phyloP scores from a whole-genome alignment of 2,888 invertebrate species.

The Xylocampa areola region DNA sequence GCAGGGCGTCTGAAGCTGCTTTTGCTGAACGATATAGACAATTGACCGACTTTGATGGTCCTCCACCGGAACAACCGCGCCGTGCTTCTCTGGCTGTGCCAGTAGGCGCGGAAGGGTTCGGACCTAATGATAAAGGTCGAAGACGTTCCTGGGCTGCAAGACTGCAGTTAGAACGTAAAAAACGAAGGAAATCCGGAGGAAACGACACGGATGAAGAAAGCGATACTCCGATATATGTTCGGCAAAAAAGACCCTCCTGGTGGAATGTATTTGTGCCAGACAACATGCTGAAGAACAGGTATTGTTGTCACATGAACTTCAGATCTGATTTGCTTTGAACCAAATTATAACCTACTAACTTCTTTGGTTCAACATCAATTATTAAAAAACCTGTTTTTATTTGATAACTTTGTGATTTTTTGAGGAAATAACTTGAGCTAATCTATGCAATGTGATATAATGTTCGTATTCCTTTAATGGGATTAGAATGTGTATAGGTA shows the following conservation, averaged over 20 bases:
- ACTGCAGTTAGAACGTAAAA: conserved; percentile 87
- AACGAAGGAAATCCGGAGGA: conserved; percentile 89
- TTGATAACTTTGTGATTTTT: conserved; percentile 23
- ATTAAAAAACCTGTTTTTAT: conserved; percentile 34
- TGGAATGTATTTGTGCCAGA: conserved; percentile 97
- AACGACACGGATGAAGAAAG: conserved; percentile 83
- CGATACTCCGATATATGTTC: conserved; percentile 83
- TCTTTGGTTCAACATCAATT: conserved; percentile 16
- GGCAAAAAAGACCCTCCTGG: conserved; percentile 95
- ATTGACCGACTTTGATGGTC: conserved; percentile 82
- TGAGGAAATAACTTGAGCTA: conserved; percentile 44
- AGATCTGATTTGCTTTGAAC: conserved; percentile 9
- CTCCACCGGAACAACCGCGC: conserved; percentile 82
- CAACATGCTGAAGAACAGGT: conserved; percentile 92
- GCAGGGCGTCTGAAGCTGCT: conserved; percentile 84
- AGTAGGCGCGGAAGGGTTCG: conserved; percentile 74
- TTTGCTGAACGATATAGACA: conserved; percentile 86
- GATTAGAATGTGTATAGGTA: conserved; percentile 75
- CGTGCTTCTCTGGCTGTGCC: conserved; percentile 85
- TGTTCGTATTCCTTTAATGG: conserved; percentile 66
- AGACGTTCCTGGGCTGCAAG: conserved; percentile 91
- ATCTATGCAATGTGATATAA: conserved; percentile 68
- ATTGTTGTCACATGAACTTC: conserved; percentile 48
- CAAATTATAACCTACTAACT: conserved; percentile 25
- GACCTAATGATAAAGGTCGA: conserved; percentile 87